Evolutionary conservation across 2,888 invertebrate species (phyloP).

Genomic region (Habroteleia sp.): DNA sequence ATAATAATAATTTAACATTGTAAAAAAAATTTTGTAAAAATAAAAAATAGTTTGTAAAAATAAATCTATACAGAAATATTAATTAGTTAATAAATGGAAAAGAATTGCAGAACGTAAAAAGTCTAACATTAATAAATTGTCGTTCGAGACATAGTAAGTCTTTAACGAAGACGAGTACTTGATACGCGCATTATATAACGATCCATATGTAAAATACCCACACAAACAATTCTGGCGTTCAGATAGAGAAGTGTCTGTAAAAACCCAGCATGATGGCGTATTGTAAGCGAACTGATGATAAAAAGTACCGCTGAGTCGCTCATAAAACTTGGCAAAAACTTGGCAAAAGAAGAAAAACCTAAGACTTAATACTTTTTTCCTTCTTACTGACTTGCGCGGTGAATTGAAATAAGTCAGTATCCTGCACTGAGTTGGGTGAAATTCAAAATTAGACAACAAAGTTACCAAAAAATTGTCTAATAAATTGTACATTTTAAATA

Average conservation of each 20-base stretch:
- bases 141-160: conserved; percentile 55
- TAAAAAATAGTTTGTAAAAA: no score
- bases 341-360: conserved; percentile 64
- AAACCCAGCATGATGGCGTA: conserved; percentile 63
- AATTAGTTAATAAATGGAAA: no score
- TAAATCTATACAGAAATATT: no score
- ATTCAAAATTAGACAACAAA: no score
- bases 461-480: no score
- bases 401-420: no score
- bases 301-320: conserved; percentile 69
- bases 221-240: conserved; percentile 68
- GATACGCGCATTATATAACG: conserved; percentile 67
- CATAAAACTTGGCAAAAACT: conserved; percentile 70
- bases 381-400: conserved; percentile 28
- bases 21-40: no score
- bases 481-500: no score
- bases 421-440: no score
- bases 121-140: conserved; percentile 13
- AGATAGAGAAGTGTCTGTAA: conserved; percentile 71
- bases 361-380: conserved; percentile 56
- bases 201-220: conserved; percentile 71
- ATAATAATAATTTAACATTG: no score
- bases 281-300: conserved; percentile 68
- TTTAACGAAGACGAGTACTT: conserved; percentile 45
- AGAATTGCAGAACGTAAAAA: not conserved